A percentile compares a stretch with the other conserved stretches of the same genome.
phyloP scores from a whole-genome alignment of 2,888 invertebrate genomes.

The Eristalis arbustorum region DNA sequence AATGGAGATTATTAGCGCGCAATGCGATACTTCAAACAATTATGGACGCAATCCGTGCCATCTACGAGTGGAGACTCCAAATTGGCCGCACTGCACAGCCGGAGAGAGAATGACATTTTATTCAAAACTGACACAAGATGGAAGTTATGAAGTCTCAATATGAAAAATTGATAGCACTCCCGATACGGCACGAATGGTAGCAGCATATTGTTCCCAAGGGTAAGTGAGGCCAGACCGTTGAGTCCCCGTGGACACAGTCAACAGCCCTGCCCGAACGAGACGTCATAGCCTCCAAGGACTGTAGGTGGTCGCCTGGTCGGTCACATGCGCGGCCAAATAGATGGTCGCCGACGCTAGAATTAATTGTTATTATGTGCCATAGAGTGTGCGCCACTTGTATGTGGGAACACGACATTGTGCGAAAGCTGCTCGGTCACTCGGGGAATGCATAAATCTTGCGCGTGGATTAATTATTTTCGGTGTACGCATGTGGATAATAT shows the following conservation, averaged over 20 bases:
- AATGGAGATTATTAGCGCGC: constrained; percentile 70
- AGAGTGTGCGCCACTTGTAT: constrained; percentile 17
- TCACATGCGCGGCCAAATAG: constrained; percentile 22
- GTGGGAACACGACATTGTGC: constrained; percentile 36
- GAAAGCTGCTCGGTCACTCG: constrained; percentile 26
- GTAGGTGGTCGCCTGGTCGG: constrained; percentile 52
- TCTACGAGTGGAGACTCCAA: constrained; percentile 16
- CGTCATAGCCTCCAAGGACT: constrained; percentile 3
- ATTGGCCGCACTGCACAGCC: constrained; percentile 10
- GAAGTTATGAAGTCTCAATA: constrained; percentile 63
- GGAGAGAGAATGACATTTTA: constrained; percentile 33
- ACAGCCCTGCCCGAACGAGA: background rate
- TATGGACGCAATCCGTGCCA: constrained; percentile 38
- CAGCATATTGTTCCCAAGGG: constrained; percentile 58
- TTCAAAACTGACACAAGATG: constrained; percentile 35
- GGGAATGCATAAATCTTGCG: constrained; percentile 48
- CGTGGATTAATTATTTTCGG: constrained; percentile 59
- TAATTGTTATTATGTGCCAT: constrained; percentile 60
- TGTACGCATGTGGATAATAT: constrained; percentile 37
- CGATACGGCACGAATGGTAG: constrained; percentile 36
- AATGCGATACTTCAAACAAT: constrained; percentile 53
- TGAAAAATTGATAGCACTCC: constrained; percentile 66
- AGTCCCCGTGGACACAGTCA: constrained; percentile 43
- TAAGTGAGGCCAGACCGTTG: background rate
- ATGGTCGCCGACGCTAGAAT: constrained; percentile 32